phyloP scores from a whole-genome alignment of 2,888 invertebrate genomes.

The Nomada ruficornis region DNA sequence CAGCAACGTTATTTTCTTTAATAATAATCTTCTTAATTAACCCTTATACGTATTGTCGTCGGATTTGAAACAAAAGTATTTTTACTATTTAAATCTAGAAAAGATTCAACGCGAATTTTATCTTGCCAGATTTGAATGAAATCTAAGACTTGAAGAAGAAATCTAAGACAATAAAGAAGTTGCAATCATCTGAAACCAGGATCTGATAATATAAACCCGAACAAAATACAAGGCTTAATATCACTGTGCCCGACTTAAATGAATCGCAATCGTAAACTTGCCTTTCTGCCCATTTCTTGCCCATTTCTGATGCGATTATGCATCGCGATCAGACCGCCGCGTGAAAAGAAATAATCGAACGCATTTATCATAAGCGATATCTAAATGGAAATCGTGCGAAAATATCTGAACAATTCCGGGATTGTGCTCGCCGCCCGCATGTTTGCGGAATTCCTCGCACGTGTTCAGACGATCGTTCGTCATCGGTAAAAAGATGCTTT shows the following conservation, averaged over 20 bases:
- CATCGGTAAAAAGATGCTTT: slow-evolving; percentile 35
- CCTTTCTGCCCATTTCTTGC: too few species aligned
- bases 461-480: slow-evolving; percentile 2
- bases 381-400: slow-evolving; percentile 54
- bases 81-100: not conserved
- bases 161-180: too few species aligned
- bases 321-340: not conserved
- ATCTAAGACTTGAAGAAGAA: too few species aligned
- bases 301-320: slow-evolving; percentile 4
- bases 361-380: slow-evolving; percentile 23
- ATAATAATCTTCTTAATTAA: too few species aligned
- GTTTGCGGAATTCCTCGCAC: slow-evolving; percentile 45
- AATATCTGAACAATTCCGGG: slow-evolving; percentile 30
- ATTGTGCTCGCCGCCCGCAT: slow-evolving; percentile 41
- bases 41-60: too few species aligned
- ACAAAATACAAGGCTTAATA: too few species aligned
- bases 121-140: too few species aligned
- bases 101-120: too few species aligned
- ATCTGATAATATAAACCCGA: too few species aligned
- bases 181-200: too few species aligned
- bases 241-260: not conserved
- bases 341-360: slow-evolving; percentile 11
- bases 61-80: too few species aligned
- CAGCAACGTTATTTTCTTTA: not conserved
- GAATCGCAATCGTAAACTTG: slow-evolving; percentile 25